These are phyloP conservation scores for Rhorus exstirpatorius DNA, from an alignment of 2,888 invertebrate genomes.

Conservation along the genomic window DNA sequence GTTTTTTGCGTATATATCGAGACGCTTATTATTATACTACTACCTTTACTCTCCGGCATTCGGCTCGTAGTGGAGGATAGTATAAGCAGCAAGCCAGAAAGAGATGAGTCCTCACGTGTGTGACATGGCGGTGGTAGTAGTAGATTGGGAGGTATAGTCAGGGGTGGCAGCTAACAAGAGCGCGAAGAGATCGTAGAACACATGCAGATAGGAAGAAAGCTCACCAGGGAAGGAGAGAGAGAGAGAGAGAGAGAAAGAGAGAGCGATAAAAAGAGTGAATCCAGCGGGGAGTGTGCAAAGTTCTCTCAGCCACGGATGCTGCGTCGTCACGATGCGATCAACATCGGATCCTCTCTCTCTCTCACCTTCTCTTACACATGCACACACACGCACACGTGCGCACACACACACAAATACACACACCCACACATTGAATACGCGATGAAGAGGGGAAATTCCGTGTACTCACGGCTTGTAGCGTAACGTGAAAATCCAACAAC, in stretches of 20 bases:
- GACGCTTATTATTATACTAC: neutral
- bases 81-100: neutral
- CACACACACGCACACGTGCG: neutral
- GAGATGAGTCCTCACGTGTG: constrained; percentile 2
- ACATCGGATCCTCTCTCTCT: constrained; percentile 39
- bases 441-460: constrained; percentile 85
- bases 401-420: too few relatives aligned
- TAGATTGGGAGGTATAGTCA: neutral
- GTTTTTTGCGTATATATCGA: constrained; percentile 31
- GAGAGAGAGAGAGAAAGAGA: constrained; percentile 36
- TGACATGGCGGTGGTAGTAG: neutral
- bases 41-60: neutral
- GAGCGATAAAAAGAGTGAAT: constrained; percentile 25
- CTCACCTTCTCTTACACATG: neutral
- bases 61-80: neutral
- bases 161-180: constrained; percentile 2
- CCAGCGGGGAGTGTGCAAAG: constrained; percentile 65
- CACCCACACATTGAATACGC: constrained; percentile 86
- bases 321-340: constrained; percentile 49
- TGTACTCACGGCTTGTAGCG: constrained; percentile 67
- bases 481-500: constrained; percentile 54
- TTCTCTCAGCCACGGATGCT: constrained; percentile 27
- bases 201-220: constrained; percentile 29
- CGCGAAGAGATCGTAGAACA: constrained; percentile 4
- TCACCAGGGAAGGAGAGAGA: constrained; percentile 13